Evolutionary conservation across 1,140 invertebrate species (phyloP), one percentile per base, ranked within the genome.

Genomic region (Plodia interpunctella): DNA sequence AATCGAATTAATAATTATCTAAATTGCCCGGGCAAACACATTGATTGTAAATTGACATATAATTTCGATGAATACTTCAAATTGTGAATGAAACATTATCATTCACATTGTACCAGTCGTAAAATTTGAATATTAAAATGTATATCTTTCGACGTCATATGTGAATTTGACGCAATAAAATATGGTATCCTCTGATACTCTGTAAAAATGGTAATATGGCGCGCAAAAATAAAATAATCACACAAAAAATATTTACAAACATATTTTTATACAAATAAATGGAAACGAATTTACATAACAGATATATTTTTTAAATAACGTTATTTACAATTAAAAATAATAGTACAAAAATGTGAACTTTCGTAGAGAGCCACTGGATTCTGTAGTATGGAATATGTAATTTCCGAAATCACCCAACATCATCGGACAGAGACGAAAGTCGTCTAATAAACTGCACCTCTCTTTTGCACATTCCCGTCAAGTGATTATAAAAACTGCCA

Each of bases 21-120:
- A 44, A 44, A 44, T 17, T 15, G n/a, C n/a, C 38, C 10, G 15
- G 30, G 6, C 30, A 6, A 32, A 32, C 10, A 44, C n/a, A 44
- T 15, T 72, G 66, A 60, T 58, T 58, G 60, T 38, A 73, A 73
- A 73, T 73, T 73, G 70, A 73, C 67, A 63, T 50, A 65, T 60
- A 65, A 67, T 63, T 65, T 57, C 15, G n/a, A 49, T 60, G 64
- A 60, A 15, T 60, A 60, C 38, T 57, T 56, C 15, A n/a, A 17
- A 15, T 44, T 44, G 8, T 17, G 52, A 11, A n/a, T n/a, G 57
- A 17, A 32, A 55, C 19, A 55, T 50, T 49, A 21, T 30, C 13
- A n/a, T 15, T 44, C 11, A 15, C 13, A 44, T 2, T 32, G 15
- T 4, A 44, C 5, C 38, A 15, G 5, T 44, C 13, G 10, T 6